Evolutionary conservation across 2,888 invertebrate species (phyloP).

Genomic region (Dexiosoma caninum): DNA sequence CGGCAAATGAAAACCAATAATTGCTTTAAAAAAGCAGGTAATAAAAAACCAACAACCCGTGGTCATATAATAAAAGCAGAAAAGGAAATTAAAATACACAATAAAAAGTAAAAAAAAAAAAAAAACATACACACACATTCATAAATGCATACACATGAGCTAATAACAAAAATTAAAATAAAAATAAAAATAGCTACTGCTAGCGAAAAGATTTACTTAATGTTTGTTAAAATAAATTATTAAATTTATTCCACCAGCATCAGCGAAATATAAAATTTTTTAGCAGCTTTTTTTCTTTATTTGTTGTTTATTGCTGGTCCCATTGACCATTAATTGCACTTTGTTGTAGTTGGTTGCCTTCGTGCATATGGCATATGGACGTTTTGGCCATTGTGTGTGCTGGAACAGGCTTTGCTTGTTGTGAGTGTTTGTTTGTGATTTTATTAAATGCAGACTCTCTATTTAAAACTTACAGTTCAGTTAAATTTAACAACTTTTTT

Average conservation of each 20-base stretch:
- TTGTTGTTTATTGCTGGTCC: neutral
- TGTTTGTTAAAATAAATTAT: slow-evolving; percentile 13
- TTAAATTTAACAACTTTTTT: slow-evolving; percentile 51
- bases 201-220: slow-evolving; percentile 4
- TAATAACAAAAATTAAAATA: neutral
- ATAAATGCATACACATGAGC: neutral
- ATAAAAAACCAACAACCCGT: slow-evolving; percentile 56
- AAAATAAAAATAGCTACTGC: neutral
- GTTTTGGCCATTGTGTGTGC: slow-evolving; percentile 8
- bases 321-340: slow-evolving; percentile 46
- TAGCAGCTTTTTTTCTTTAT: neutral
- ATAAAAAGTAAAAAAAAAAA: slow-evolving; percentile 5
- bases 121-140: too few relatives aligned
- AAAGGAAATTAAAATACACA: slow-evolving; percentile 6
- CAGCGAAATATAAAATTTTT: neutral
- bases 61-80: slow-evolving; percentile 42
- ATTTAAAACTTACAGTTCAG: slow-evolving; percentile 23
- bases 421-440: slow-evolving; percentile 41
- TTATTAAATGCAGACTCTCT: slow-evolving; percentile 55
- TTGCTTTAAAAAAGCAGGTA: slow-evolving; percentile 48
- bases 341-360: slow-evolving; percentile 20
- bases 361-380: neutral
- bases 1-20: slow-evolving; percentile 52
- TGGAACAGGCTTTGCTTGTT: slow-evolving; percentile 5
- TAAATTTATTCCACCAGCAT: slow-evolving; percentile 16